A percentile compares a stretch with the other conserved stretches of the same genome.
Evolutionary conservation across 2,113 vertebrate genomes (phyloP).

Genomic region (Ellobius talpinus): DNA sequence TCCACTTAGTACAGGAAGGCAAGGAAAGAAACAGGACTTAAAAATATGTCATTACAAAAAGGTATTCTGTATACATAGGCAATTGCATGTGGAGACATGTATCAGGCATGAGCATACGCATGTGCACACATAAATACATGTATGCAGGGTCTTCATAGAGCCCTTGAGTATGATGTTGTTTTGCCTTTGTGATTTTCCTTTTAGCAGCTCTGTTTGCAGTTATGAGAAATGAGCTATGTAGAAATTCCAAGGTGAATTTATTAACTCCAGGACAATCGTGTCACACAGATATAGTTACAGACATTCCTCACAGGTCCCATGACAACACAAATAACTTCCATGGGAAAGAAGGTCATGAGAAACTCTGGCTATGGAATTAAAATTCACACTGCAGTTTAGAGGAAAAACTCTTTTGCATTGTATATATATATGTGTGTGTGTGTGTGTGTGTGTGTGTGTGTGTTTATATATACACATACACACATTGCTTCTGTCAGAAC

Average conservation of each 20-base stretch:
- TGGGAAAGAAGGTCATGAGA: not conserved
- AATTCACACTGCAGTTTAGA: slow-evolving; percentile 1
- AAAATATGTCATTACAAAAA: not conserved
- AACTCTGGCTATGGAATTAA: slow-evolving; percentile 1
- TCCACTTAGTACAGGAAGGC: not conserved
- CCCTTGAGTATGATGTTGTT: not conserved
- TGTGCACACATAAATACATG: not conserved
- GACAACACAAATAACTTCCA: slow-evolving; percentile 8
- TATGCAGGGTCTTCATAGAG: not conserved
- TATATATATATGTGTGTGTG: not conserved
- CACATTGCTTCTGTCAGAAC: slow-evolving; percentile 22
- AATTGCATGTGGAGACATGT: not conserved
- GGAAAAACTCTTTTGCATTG: slow-evolving; percentile 43
- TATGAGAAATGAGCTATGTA: slow-evolving; percentile 22
- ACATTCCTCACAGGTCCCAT: not conserved
- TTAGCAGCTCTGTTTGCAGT: slow-evolving; percentile 26
- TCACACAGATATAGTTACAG: not conserved
- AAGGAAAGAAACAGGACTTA: not conserved
- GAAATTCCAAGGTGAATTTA: slow-evolving; percentile 43
- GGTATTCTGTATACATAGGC: not conserved
- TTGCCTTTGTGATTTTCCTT: not conserved
- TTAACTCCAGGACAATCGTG: slow-evolving; percentile 39
- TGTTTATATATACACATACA: not conserved
- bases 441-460: not conserved
- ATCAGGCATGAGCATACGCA: not conserved